Evolutionary conservation across 2,797 vertebrate species (phyloP), one percentile per base, ranked within the genome.

Genomic region (Heteromormyrus szaboi): DNA sequence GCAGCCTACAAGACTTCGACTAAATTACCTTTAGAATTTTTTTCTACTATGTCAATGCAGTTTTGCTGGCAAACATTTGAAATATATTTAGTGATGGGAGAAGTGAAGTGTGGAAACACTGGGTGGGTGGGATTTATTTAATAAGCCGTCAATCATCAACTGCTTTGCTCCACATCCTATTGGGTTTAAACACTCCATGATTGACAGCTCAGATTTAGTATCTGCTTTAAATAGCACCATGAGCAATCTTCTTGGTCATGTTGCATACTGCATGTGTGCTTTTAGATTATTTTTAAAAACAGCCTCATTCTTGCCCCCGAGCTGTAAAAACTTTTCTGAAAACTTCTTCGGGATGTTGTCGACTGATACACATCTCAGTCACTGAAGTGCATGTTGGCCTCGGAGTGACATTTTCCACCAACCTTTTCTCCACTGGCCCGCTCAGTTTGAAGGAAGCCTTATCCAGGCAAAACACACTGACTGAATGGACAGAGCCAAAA

Each of bases 201-300:
- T 84, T 51, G 81, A 84, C 81, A 84, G 48, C 46, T n/a, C 81
- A 84, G 81, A 84, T 48, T 84, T 51, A 51, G 44, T 17, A 29
- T 84, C 46, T 29, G 46, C 44, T 48, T 51, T 50, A 84, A 84
- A 84, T 84, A 84, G 41, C 33, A n/a, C 72, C 19, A n/a, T 79
- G 72, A 44, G 72, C 72, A 79, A 79, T 51, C 81, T 14, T 22
- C 46, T 14, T 9, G n/a, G 48, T 29, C 46, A 84, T 84, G 48
- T 51, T 51, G 81, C 44, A 84, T 25, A 25, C 46, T 48, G 9
- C 44, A 25, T 25, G n/a, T 84, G 81, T 22, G 37, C 33, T 79
- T 79, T 79, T 46, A 44, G 72, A 79, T 79, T 79, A 79, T 79
- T 79, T 72, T 79, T 46, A 46, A 79, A 79, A 41, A 46, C 72